Evolutionary conservation across 2,888 invertebrate genomes (phyloP).

Genomic region (Catocala fraxini): DNA sequence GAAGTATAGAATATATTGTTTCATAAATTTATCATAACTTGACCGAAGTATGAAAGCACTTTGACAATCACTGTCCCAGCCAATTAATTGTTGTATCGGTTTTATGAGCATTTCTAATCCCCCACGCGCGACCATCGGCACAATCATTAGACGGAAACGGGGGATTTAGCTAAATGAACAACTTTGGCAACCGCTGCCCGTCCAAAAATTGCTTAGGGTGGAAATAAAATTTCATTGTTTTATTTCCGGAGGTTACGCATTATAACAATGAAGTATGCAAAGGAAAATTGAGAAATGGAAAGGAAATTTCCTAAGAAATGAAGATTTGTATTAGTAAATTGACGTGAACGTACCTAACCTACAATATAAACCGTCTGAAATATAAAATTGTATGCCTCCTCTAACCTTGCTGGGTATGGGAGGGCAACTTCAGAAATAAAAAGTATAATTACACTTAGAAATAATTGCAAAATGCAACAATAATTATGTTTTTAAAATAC

Average conservation of each 20-base stretch:
- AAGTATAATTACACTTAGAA: no score
- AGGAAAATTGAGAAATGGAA: background rate
- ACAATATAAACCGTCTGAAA: no score
- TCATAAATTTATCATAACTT: no score
- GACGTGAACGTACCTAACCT: background rate
- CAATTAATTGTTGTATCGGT: constrained; percentile 56
- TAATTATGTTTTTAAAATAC: no score
- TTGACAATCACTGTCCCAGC: constrained; percentile 40
- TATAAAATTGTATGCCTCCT: no score
- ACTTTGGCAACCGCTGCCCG: constrained; percentile 35
- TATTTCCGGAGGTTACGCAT: constrained; percentile 11
- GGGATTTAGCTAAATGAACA: constrained; percentile 39
- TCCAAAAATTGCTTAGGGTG: constrained; percentile 25
- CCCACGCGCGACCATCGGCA: constrained; percentile 34
- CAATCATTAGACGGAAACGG: constrained; percentile 43
- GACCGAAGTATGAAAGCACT: constrained; percentile 12
- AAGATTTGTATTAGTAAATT: background rate
- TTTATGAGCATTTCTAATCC: constrained; percentile 54
- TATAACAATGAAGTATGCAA: background rate
- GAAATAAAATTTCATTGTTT: constrained; percentile 37
- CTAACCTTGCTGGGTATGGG: no score
- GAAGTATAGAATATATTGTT: no score
- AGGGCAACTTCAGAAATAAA: no score
- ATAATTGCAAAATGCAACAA: no score
- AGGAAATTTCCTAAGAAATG: constrained; percentile 4